Evolutionary conservation across 2,888 invertebrate genomes (phyloP), one percentile per base, ranked within the genome.

Genomic region (Orchesella flavescens): DNA sequence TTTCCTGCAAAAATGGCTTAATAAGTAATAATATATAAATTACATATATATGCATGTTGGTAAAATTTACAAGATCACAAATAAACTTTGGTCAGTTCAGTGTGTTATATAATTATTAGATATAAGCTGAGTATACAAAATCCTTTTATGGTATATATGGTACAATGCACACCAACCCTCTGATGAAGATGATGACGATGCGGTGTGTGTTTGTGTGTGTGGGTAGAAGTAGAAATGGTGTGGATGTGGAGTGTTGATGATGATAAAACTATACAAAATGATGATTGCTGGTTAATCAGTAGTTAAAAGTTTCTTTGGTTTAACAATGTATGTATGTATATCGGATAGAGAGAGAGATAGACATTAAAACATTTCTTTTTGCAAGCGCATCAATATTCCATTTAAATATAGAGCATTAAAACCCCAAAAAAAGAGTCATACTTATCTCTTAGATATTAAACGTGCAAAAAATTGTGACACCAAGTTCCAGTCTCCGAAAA

Each of bases 11-110:
- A 57, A 57, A 19, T 19, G 57, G n/a, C 57, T 57, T 57, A 57
- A 57, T 17, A 15, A 55, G 55, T 55, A 17, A 53, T n/a, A 53
- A 53, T 53, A 53, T n/a, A 53, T 34, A 34, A 34, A 34, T 34
- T 34, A 34, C 34, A 34, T 34, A 4, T 34, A 4, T 34, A 34
- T 34, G 34, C 34, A 34, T 34, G 34, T 34, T 23, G 61, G 17
- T 13, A 53, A 53, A 53, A 53, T 17, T 53, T 66, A 24, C 66
- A 77, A 44, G 66, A 82, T 83, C 83, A 83, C 83, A 83, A 83
- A 83, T 44, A 72, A 83, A 83, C 57, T 77, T 83, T 83, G 83
- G 83, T 83, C 83, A 83, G 83, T 83, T 76, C 61, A 63, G 49
- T 57, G 57, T 80, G 21, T 59, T 23, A 57, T 57, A 72, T 73